A percentile compares a stretch with the other conserved stretches of the same genome.
Evolutionary conservation across 2,113 vertebrate genomes (phyloP).

Genomic region (Ceratotherium simum): DNA sequence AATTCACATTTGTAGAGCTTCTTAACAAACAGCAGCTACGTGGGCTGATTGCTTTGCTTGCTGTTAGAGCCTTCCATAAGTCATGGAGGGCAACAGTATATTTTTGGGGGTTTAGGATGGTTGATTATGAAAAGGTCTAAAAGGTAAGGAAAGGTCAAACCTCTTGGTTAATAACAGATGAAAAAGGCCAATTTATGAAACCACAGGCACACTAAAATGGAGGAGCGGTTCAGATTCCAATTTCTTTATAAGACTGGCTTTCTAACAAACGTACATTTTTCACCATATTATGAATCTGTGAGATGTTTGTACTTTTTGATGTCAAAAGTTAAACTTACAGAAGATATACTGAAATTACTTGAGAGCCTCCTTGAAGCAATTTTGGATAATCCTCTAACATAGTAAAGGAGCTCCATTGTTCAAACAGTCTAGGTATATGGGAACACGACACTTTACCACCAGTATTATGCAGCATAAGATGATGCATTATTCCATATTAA

Average conservation of each 20-base stretch:
- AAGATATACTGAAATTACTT: not conserved
- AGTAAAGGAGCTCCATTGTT: not conserved
- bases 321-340: constrained; percentile 2
- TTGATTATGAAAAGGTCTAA: constrained; percentile 35
- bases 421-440: not conserved
- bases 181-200: constrained; percentile 49
- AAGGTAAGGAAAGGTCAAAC: constrained; percentile 48
- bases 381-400: not conserved
- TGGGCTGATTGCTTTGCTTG: not conserved
- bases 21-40: not conserved
- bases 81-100: not conserved
- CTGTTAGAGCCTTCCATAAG: not conserved
- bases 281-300: not conserved
- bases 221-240: not conserved
- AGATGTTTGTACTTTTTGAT: not conserved
- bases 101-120: constrained; percentile 25
- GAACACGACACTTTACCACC: not conserved
- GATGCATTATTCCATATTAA: not conserved
- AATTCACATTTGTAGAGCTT: not conserved
- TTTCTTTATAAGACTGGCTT: not conserved
- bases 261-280: not conserved
- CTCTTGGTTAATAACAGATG: constrained; percentile 39
- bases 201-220: not conserved
- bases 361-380: not conserved
- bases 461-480: not conserved